Conservation (phyloP, 2,888 invertebrate species). For the Melinaea menophilus region DNA sequence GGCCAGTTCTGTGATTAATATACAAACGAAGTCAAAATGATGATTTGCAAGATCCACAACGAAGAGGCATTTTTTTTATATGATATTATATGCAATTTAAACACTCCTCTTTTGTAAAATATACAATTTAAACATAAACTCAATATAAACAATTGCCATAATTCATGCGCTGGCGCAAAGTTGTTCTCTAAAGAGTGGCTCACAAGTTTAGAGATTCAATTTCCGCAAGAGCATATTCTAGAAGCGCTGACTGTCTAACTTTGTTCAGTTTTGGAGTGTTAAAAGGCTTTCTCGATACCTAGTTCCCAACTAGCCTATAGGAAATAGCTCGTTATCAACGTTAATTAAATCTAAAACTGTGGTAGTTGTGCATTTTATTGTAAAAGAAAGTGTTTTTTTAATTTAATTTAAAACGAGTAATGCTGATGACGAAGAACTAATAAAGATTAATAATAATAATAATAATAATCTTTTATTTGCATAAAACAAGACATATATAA, state of each 20-base stretch:
- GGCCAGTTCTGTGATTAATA: no score
- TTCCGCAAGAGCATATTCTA: constrained; percentile 49
- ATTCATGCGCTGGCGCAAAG: constrained; percentile 13
- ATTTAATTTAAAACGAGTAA: no score
- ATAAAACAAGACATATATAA: no score
- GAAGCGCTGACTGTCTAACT: constrained; percentile 46
- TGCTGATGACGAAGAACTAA: no score
- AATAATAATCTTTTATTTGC: no score
- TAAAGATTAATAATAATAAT: no score
- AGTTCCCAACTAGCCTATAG: constrained; percentile 1
- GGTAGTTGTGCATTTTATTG: no score
- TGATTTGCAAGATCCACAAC: no score
- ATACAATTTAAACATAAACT: neutral
- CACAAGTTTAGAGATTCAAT: constrained; percentile 45
- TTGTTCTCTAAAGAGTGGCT: constrained; percentile 26
- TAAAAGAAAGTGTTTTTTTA: no score
- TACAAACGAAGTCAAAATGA: no score
- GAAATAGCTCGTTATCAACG: neutral
- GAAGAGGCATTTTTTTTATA: no score
- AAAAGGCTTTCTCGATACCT: constrained; percentile 31
- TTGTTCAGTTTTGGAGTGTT: constrained; percentile 37
- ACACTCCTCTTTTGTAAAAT: neutral
- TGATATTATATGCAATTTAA: no score
- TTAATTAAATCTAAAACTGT: neutral
- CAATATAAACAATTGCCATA: neutral